A percentile compares a stretch with the other conserved stretches of the same genome.
phyloP scores from a whole-genome alignment of 2,888 invertebrate species.

The Cheiracanthium punctorium region DNA sequence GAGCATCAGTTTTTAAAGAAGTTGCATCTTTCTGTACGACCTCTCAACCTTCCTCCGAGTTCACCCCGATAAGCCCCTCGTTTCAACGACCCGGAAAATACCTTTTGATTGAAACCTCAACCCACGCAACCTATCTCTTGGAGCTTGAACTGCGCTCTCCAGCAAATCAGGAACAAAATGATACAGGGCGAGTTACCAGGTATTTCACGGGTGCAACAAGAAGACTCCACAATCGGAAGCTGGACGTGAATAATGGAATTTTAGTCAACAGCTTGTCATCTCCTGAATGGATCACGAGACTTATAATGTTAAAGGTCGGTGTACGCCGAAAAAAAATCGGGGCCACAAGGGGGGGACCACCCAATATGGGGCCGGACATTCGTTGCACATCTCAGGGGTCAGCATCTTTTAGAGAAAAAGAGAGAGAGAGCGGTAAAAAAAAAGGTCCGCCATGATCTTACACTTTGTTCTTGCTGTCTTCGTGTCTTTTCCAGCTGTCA shows the following conservation, averaged over 20 bases:
- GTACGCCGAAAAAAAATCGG: background rate
- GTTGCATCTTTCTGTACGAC: no score
- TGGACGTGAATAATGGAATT: constrained; percentile 44
- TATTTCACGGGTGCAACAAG: constrained; percentile 53
- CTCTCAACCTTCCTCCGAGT: background rate
- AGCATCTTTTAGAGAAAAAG: constrained; percentile 40
- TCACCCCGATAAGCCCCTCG: background rate
- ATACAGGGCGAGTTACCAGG: constrained; percentile 15
- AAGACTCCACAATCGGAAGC: constrained; percentile 36
- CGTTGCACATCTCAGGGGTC: constrained; percentile 25
- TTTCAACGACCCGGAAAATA: background rate
- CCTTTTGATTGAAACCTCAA: background rate
- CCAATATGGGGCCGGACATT: constrained; percentile 44
- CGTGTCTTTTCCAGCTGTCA: constrained; percentile 21
- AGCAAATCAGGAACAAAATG: background rate
- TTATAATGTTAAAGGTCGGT: constrained; percentile 36
- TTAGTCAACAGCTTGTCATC: constrained; percentile 54
- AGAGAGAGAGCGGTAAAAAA: constrained; percentile 5
- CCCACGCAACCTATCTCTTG: constrained; percentile 17
- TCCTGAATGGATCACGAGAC: constrained; percentile 38
- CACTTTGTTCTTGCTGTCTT: constrained; percentile 20
- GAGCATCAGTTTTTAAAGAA: no score
- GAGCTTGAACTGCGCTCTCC: background rate
- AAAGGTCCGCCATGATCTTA: background rate
- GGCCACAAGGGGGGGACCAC: constrained; percentile 26